Evolutionary conservation across 1,140 invertebrate species (phyloP), one percentile per base, ranked within the genome.

Genomic region (Drosophila persimilis): DNA sequence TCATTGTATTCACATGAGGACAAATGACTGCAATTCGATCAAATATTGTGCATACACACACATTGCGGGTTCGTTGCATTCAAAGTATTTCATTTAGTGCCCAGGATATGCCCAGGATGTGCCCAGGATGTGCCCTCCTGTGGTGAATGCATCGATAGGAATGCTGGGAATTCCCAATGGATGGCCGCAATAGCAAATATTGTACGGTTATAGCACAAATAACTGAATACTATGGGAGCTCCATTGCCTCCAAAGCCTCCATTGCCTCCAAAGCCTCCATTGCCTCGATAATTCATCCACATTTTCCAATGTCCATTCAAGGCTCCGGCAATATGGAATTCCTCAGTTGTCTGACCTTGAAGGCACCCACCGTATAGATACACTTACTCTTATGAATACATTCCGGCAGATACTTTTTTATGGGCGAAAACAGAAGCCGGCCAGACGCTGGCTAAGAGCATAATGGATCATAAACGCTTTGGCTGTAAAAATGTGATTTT

Each of bases 401-500:
- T 73, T 47, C 48, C 63, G 59, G 60, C 44, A 52, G 57, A 59
- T 55, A 71, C 71, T 56, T 71, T 39, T 53, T 69, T 65, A 76
- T 85, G 73, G 63, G 72, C 51, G 59, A 65, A 73, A 70, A 76
- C 58, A 71, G 80, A 84, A 66, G 61, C 45, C 66, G 17, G 57
- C 57, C 44, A 73, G 66, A 52, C 66, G 35, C 73, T 65, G 64
- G 81, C 77, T 77, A 77, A 85, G 67, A 73, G 80, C 80, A 84
- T 84, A 80, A 85, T 84, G 80, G 77, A 80, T 70, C 77, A 85
- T 85, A 84, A 84, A 85, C 80, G 80, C 77, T 80, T 63, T 70
- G 66, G 59, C 62, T 76, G 56, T 60, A 56, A 86, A 85, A 77
- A 86, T 84, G 77, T 76, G 80, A 80, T 85, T 85, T 84, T 73